Percentiles rank a stretch among this genome's conserved stretches.
These are phyloP conservation scores for Miichthys miiuy DNA, from an alignment of 2,797 vertebrate species.

Conservation along the genomic window DNA sequence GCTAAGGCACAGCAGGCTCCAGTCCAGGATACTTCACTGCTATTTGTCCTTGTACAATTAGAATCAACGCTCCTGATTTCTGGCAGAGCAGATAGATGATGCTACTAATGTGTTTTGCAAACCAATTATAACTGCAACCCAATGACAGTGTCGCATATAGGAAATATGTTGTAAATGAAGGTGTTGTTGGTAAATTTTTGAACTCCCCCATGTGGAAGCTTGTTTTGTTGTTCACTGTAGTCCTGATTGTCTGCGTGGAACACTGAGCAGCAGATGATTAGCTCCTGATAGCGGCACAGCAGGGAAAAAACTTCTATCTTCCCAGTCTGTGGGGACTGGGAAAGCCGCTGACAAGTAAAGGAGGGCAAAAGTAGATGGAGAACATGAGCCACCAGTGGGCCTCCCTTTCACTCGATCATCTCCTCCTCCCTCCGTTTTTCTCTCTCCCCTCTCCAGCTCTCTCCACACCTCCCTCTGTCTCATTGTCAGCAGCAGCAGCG, in stretches of 20 bases:
- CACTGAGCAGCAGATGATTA: constrained; percentile 82
- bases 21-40: constrained; percentile 60
- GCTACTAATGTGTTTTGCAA: constrained; percentile 48
- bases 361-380: constrained; percentile 68
- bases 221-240: constrained; percentile 63
- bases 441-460: constrained; percentile 15
- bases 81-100: constrained; percentile 58
- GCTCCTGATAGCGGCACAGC: constrained; percentile 80
- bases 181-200: constrained; percentile 35
- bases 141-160: constrained; percentile 28
- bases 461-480: constrained; percentile 42
- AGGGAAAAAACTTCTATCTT: constrained; percentile 69
- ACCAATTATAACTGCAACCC: constrained; percentile 49
- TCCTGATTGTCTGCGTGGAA: constrained; percentile 74
- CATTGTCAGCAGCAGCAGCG: constrained; percentile 65
- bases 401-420: constrained; percentile 61
- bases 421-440: neutral
- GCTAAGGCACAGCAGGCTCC: constrained; percentile 61
- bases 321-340: constrained; percentile 71
- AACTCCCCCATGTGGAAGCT: constrained; percentile 59
- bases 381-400: constrained; percentile 67
- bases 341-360: constrained; percentile 69
- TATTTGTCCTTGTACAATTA: constrained; percentile 76
- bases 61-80: constrained; percentile 61
- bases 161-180: constrained; percentile 50